phyloP scores from a whole-genome alignment of 2,113 vertebrate species.

The Callithrix jacchus region DNA sequence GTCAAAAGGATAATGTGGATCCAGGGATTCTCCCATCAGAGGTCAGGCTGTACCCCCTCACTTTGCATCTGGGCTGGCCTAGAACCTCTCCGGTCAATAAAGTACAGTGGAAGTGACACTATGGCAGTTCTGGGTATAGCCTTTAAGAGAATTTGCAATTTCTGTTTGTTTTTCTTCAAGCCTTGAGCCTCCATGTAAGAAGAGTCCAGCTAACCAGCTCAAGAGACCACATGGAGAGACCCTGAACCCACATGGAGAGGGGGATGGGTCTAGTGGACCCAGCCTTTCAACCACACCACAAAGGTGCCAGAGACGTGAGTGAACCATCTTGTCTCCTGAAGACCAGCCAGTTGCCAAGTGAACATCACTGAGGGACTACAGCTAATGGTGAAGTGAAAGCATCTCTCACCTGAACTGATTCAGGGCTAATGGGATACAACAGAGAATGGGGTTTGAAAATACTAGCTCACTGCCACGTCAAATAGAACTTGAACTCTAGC shows the following conservation, averaged over 20 bases:
- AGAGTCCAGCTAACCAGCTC: not conserved
- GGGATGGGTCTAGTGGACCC: not conserved
- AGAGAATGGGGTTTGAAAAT: not conserved
- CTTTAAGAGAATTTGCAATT: not conserved
- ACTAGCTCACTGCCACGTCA: not conserved
- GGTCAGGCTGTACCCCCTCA: accelerated
- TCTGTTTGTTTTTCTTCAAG: not conserved
- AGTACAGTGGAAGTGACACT: accelerated
- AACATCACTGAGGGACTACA: not conserved
- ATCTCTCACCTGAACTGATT: not conserved
- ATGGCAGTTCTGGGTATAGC: accelerated
- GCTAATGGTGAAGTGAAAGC: not conserved
- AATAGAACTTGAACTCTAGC: not conserved
- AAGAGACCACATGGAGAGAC: not conserved
- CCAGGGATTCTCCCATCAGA: not conserved
- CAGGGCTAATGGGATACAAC: too few species aligned
- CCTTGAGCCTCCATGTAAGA: not conserved
- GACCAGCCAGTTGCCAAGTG: not conserved
- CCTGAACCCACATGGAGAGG: not conserved
- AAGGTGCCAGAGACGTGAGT: not conserved
- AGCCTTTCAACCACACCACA: not conserved
- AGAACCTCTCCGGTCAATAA: not conserved
- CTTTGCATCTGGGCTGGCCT: not conserved
- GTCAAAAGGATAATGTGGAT: not conserved
- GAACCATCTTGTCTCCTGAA: not conserved